Percentiles rank a stretch among this genome's conserved stretches.
phyloP scores from a whole-genome alignment of 2,113 vertebrate species.

The Austrofundulus limnaeus region DNA sequence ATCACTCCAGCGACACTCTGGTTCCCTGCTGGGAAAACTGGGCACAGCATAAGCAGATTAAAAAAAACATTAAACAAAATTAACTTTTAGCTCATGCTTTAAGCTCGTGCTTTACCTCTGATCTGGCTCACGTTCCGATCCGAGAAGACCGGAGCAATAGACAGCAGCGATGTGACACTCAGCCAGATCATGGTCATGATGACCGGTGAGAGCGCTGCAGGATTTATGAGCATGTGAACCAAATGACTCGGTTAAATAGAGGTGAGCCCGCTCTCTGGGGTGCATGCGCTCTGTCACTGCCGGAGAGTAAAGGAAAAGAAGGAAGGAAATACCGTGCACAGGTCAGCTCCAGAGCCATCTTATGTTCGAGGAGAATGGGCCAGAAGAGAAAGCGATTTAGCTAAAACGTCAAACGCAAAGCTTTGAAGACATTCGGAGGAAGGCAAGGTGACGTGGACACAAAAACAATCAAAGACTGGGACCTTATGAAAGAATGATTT shows the following conservation, averaged over 20 bases:
- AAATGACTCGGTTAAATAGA: constrained; percentile 69
- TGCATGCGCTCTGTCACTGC: constrained; percentile 48
- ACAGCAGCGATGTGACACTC: constrained; percentile 41
- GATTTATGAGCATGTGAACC: constrained; percentile 38
- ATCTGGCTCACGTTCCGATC: constrained; percentile 24
- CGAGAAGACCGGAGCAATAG: constrained; percentile 23
- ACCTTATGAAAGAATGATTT: too few species aligned
- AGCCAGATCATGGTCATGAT: constrained; percentile 55
- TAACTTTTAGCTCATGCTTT: too few species aligned
- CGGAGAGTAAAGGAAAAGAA: constrained; percentile 72
- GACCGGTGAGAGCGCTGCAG: constrained; percentile 24
- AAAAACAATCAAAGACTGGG: neutral
- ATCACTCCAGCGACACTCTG: constrained; percentile 82
- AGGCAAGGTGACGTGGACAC: neutral
- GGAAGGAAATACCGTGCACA: constrained; percentile 63
- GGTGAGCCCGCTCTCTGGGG: constrained; percentile 49
- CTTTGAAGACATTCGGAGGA: constrained; percentile 1
- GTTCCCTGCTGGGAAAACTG: constrained; percentile 63
- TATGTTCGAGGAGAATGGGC: constrained; percentile 40
- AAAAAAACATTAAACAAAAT: neutral
- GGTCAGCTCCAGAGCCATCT: constrained; percentile 55
- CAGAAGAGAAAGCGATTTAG: constrained; percentile 32
- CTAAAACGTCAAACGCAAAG: constrained; percentile 22
- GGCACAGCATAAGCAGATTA: neutral
- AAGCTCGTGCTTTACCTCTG: constrained; percentile 64